Evolutionary conservation across 92 coral and sea anemone species (phyloP).

Genomic region (Porites lobata): DNA sequence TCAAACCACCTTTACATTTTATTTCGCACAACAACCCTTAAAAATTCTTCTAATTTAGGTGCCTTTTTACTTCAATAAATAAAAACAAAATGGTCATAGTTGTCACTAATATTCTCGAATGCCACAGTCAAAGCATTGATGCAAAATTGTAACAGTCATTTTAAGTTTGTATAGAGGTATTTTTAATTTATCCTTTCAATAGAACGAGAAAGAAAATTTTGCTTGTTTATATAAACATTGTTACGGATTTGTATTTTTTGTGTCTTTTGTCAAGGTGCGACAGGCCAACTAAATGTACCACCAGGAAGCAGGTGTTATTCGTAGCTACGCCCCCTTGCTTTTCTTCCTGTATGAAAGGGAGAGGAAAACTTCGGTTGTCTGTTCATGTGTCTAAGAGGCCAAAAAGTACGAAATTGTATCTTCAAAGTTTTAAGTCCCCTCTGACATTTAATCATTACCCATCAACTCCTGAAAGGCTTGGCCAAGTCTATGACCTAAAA

Average conservation of each 20-base stretch:
- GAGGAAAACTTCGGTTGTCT: no score
- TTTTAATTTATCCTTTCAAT: background rate
- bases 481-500: no score
- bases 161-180: background rate
- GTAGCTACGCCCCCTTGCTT: background rate
- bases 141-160: background rate
- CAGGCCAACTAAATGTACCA: background rate
- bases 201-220: background rate
- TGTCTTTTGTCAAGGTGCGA: background rate
- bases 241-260: background rate
- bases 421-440: no score
- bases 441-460: no score
- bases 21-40: background rate
- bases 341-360: no score
- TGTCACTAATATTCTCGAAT: background rate
- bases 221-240: background rate
- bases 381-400: no score
- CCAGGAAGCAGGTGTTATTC: conserved; percentile 15
- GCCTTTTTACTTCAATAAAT: no score
- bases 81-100: background rate
- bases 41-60: no score
- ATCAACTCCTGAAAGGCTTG: no score
- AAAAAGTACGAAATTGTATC: no score
- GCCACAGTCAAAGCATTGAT: background rate
- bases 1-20: background rate